Conservation (phyloP, 2,888 invertebrate genomes). For the Orchesellides sinensis region DNA sequence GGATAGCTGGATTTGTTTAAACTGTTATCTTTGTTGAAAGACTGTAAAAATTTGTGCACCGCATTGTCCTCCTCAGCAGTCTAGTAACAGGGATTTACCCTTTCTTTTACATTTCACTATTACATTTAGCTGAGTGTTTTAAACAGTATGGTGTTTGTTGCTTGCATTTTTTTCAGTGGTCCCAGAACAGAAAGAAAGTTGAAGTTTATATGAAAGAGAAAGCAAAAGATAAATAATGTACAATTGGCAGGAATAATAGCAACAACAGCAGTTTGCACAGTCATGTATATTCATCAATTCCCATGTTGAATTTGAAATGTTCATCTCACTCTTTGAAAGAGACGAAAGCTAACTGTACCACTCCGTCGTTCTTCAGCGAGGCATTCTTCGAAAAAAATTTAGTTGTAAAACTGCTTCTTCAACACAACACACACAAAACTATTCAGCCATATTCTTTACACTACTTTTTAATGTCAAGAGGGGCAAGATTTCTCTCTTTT, state of each 20-base stretch:
- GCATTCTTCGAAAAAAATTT: background rate
- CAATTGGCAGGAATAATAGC: conserved; percentile 28
- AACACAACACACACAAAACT: background rate
- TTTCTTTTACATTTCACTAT: too few species aligned
- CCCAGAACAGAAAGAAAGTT: too few species aligned
- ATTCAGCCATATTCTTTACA: too few species aligned
- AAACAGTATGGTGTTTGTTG: too few species aligned
- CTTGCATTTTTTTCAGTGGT: too few species aligned
- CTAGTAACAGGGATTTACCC: too few species aligned
- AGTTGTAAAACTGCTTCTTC: background rate
- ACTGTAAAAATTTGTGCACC: too few species aligned
- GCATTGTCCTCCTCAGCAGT: too few species aligned
- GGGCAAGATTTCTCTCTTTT: background rate
- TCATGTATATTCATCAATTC: conserved; percentile 56
- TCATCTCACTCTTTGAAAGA: background rate
- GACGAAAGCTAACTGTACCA: background rate
- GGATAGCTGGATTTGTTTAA: too few species aligned
- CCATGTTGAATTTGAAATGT: conserved; percentile 27
- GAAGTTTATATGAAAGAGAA: too few species aligned
- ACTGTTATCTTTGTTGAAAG: too few species aligned
- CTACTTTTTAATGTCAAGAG: background rate
- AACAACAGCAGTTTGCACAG: background rate
- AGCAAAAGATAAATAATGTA: conserved; percentile 49
- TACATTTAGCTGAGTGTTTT: too few species aligned
- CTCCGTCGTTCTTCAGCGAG: conserved; percentile 1